These are phyloP conservation scores for Dicerorhinus sumatrensis DNA, from an alignment of 2,113 vertebrate species.

Conservation along the genomic window DNA sequence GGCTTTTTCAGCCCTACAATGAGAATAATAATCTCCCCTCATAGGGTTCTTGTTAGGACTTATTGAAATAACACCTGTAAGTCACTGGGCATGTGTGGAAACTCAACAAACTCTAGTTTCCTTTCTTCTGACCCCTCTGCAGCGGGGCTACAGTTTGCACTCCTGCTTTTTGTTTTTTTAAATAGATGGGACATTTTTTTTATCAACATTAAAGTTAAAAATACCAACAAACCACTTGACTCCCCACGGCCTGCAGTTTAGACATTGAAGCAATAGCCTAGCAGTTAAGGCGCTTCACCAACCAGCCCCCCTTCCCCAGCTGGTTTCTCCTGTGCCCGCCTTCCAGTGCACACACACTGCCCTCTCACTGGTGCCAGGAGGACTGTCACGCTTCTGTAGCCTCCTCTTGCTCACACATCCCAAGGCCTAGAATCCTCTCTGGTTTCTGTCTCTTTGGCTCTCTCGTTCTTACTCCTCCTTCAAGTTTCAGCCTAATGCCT, in stretches of 20 bases:
- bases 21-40: not conserved
- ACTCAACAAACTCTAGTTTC: not conserved
- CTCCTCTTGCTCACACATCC: not conserved
- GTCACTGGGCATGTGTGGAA: not conserved
- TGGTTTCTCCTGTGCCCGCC: not conserved
- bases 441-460: not conserved
- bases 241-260: not conserved
- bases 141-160: not conserved
- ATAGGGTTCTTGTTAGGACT: not conserved
- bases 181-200: not conserved
- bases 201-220: slow-evolving; percentile 29
- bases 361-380: not conserved
- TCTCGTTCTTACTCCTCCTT: not conserved
- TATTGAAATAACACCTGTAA: not conserved
- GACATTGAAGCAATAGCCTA: not conserved
- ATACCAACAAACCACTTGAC: not conserved
- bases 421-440: not conserved
- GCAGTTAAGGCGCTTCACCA: not conserved
- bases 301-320: not conserved
- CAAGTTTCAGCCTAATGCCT: not conserved
- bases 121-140: not conserved
- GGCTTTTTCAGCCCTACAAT: not conserved
- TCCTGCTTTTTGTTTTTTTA: not conserved
- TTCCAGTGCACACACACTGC: not conserved
- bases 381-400: not conserved